Evolutionary conservation across 2,113 vertebrate species (phyloP).

Genomic region (Oostethus manadensis): DNA sequence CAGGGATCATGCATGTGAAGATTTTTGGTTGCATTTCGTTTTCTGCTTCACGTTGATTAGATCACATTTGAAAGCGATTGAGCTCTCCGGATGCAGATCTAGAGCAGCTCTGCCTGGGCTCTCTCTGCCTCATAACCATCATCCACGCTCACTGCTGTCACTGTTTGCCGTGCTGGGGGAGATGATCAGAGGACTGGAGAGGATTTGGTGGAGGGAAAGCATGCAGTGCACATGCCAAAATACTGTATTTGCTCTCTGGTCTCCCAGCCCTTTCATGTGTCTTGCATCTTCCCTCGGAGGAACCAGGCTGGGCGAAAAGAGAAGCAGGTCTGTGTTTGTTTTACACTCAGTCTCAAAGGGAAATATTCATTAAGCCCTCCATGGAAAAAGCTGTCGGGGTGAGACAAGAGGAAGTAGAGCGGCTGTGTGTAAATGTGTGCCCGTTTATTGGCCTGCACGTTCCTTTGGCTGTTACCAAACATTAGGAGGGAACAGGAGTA

Average conservation of each 20-base stretch:
- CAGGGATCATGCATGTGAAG: neutral
- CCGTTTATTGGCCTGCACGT: slow-evolving; percentile 33
- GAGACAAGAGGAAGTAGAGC: slow-evolving; percentile 7
- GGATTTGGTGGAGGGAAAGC: slow-evolving; percentile 37
- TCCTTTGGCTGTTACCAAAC: slow-evolving; percentile 33
- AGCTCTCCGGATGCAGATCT: neutral
- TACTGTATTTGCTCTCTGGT: slow-evolving; percentile 36
- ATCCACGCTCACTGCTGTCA: slow-evolving; percentile 9
- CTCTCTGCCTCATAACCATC: slow-evolving; percentile 1
- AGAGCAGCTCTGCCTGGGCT: neutral
- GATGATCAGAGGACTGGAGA: slow-evolving; percentile 42
- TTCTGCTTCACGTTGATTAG: neutral
- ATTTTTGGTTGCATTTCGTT: neutral
- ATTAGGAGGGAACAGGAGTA: slow-evolving; percentile 35
- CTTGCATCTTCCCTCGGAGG: slow-evolving; percentile 50
- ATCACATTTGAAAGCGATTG: neutral
- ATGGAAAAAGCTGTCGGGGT: slow-evolving; percentile 33
- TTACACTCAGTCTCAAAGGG: slow-evolving; percentile 63
- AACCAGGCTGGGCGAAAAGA: slow-evolving; percentile 27
- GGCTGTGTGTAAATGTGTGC: slow-evolving; percentile 11
- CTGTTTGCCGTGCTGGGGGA: slow-evolving; percentile 28
- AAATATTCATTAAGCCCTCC: slow-evolving; percentile 69
- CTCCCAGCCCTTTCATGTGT: slow-evolving; percentile 45
- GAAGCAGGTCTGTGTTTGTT: slow-evolving; percentile 51
- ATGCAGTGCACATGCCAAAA: slow-evolving; percentile 42